These are phyloP conservation scores for Diploscapter pachys DNA, from an alignment of 1,140 invertebrate genomes.

Conservation along the genomic window DNA sequence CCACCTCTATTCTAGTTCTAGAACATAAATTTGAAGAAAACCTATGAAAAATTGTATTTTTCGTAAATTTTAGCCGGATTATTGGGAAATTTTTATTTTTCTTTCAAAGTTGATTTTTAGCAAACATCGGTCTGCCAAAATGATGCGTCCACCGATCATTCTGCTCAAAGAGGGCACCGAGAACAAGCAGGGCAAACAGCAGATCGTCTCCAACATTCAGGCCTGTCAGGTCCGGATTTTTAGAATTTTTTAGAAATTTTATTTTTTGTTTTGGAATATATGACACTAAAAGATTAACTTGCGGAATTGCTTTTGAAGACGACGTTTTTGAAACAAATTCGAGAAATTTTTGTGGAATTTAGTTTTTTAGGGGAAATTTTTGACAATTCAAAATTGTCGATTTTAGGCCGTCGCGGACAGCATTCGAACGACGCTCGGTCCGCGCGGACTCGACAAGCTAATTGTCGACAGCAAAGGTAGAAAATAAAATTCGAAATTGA, in stretches of 20 bases:
- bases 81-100: too few species aligned
- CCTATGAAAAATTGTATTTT: too few species aligned
- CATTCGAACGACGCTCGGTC: constrained; percentile 90
- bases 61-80: too few species aligned
- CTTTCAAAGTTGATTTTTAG: too few species aligned
- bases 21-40: too few species aligned
- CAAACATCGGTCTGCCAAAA: constrained; percentile 18
- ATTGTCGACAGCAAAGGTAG: constrained; percentile 78
- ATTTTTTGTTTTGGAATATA: neutral
- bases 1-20: too few species aligned
- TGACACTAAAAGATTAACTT: neutral
- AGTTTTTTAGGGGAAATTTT: neutral
- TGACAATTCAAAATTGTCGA: neutral
- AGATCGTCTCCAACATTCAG: constrained; percentile 97
- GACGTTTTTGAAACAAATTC: too few species aligned
- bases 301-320: neutral
- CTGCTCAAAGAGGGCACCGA: constrained; percentile 97
- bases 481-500: neutral
- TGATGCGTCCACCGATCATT: constrained; percentile 74
- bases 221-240: constrained; percentile 74
- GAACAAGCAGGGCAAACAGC: constrained; percentile 86
- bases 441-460: constrained; percentile 98
- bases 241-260: neutral
- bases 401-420: constrained; percentile 78
- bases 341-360: neutral